Percentiles rank a stretch among this genome's conserved stretches.
phyloP scores from a whole-genome alignment of 2,113 vertebrate species.

The Chroicocephalus ridibundus region DNA sequence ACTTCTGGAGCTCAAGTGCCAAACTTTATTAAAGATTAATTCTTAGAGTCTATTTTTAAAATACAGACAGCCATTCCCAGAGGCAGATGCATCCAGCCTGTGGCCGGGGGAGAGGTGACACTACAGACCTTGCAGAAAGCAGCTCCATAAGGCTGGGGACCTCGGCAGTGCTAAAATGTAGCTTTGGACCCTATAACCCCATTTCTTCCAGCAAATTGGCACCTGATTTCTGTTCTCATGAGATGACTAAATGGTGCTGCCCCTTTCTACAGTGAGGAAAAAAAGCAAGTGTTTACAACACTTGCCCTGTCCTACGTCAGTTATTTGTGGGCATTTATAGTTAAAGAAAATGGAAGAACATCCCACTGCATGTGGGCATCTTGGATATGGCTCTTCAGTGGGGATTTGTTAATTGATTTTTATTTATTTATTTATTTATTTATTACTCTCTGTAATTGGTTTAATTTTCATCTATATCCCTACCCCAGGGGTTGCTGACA shows the following conservation, averaged over 20 bases:
- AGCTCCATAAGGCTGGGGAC: background rate
- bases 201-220: background rate
- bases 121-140: background rate
- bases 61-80: background rate
- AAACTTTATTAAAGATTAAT: constrained; percentile 27
- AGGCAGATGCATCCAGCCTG: background rate
- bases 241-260: background rate
- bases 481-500: background rate
- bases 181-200: background rate
- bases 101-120: background rate
- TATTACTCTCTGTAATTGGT: background rate
- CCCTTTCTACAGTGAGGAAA: background rate
- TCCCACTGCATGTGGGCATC: background rate
- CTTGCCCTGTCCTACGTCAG: background rate
- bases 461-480: background rate
- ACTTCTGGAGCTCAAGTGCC: background rate
- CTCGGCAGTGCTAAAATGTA: background rate
- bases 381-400: background rate
- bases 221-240: background rate
- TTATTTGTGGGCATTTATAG: background rate
- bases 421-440: background rate
- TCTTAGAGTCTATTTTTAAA: background rate
- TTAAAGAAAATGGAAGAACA: background rate
- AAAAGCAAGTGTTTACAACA: background rate
- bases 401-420: background rate